A percentile compares a stretch with the other conserved stretches of the same genome.
Evolutionary conservation across 2,888 invertebrate genomes (phyloP).

Genomic region (Thysanoteuthis rhombus): DNA sequence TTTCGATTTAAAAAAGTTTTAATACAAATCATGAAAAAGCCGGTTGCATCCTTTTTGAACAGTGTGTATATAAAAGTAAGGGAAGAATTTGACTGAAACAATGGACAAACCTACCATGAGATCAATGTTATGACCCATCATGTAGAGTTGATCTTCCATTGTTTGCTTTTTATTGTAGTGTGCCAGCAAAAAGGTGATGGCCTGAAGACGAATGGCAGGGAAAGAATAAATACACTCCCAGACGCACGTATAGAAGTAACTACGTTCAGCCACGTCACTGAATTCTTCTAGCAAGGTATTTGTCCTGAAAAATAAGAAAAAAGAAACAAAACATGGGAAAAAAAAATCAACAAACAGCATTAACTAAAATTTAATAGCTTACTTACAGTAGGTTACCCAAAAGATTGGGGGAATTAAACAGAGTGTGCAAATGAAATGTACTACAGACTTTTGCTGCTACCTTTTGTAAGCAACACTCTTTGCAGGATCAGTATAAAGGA

Average conservation of each 20-base stretch:
- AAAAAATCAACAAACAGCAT: not conserved
- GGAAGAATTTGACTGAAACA: not conserved
- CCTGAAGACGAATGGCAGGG: constrained; percentile 82
- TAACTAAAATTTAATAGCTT: not conserved
- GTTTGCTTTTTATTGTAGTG: constrained; percentile 83
- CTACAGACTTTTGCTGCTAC: no score
- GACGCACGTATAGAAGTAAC: constrained; percentile 85
- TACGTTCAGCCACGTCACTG: constrained; percentile 79
- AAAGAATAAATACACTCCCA: constrained; percentile 88
- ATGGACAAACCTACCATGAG: constrained; percentile 76
- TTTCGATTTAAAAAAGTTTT: no score
- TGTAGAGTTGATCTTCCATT: constrained; percentile 83
- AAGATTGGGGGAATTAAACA: no score
- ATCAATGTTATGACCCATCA: constrained; percentile 86
- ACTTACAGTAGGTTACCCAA: not conserved
- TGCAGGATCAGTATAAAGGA: no score
- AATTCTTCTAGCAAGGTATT: constrained; percentile 75
- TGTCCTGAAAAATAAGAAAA: constrained; percentile 45
- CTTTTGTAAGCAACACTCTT: no score
- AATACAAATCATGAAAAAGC: no score
- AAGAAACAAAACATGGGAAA: not conserved
- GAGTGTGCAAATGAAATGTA: no score
- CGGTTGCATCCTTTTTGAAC: no score
- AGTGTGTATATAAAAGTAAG: no score
- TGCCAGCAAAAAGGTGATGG: constrained; percentile 80